These are phyloP conservation scores for Pissodes strobi DNA, from an alignment of 1,140 invertebrate genomes.

Conservation along the genomic window DNA sequence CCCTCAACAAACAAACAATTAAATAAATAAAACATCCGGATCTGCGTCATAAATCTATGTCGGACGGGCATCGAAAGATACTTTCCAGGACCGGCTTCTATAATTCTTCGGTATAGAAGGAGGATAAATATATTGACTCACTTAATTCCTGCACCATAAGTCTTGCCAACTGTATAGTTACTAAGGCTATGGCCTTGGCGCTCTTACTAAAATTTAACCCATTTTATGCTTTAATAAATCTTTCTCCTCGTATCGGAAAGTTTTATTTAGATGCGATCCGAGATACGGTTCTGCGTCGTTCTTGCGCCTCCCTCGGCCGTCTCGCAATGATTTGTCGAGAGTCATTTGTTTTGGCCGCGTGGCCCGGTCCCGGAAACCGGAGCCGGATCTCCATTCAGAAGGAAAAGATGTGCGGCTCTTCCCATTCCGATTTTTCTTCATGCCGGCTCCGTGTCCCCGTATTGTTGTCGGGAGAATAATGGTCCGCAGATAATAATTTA, in stretches of 20 bases:
- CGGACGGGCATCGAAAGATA: constrained; percentile 33
- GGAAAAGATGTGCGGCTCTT: constrained; percentile 34
- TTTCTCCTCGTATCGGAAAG: no score
- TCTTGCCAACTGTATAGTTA: no score
- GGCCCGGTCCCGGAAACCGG: constrained; percentile 28
- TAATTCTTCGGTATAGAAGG: no score
- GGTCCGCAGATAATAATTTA: background rate
- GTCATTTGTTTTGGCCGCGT: constrained; percentile 43
- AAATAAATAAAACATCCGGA: constrained; percentile 49
- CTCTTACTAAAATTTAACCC: no score
- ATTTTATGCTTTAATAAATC: no score
- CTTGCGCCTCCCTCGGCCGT: no score
- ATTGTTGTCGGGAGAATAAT: constrained; percentile 4
- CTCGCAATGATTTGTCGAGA: constrained; percentile 47
- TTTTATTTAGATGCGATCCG: no score
- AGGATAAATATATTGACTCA: no score
- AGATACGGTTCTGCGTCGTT: no score
- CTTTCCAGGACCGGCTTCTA: constrained; percentile 9
- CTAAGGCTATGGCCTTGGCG: no score
- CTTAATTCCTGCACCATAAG: no score
- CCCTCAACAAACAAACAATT: constrained; percentile 46
- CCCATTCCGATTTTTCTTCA: constrained; percentile 30
- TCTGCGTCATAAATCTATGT: constrained; percentile 41
- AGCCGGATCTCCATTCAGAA: constrained; percentile 31
- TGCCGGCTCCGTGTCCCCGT: background rate